Base-by-base conservation (phyloP, 2,113 vertebrate species). In the Onychostruthus taczanowskii region DNA sequence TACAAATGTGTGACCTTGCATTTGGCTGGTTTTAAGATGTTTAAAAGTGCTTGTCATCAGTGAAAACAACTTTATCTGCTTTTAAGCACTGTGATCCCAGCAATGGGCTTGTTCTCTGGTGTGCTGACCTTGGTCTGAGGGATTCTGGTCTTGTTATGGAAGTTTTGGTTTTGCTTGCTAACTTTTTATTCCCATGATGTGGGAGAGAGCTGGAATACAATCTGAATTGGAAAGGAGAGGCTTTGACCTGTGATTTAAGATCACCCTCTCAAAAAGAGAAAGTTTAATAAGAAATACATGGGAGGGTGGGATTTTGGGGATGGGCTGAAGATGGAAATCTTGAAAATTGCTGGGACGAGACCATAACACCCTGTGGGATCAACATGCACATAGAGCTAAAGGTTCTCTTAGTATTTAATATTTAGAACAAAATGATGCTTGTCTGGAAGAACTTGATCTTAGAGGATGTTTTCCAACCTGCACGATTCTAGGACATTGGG, bases 101-200 rank as follows among this genome's bases (percentile, higher is more conserved):
- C 1, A 6, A 0, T 22, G 55, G 30, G 4, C 6, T 44, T 86
- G 7, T 84, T 30, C 10, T 89, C 19, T 1, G 0, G 21, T 21
- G 7, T 30, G 47, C 28, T 87, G 80, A 92, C 88, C 88, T 92
- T 91, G 41, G 8, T 33, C 10, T 39, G 27, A 66, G 30, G 26
- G 26, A 27, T 63, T n/a, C 52, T 74, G 55, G 3, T 69, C 17
- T 77, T 80, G 67, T 19, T 63, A 0, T 28, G 43, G 11, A 61
- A 66, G 9, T 52, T 74, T 55, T 43, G 24, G 3, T 2, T 70
- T 78, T 56, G 4, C 23, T 16, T 84, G 28, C 2, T 50, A 7
- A 11, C 10, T 70, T 70, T 50, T 39, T 27, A 8, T 72, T 72
- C 33, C 44, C 0, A 0, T 52, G 19, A 28, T 77, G 26, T 63